Conservation (phyloP, 2,888 invertebrate genomes). For the Margaritifera margaritifera region DNA sequence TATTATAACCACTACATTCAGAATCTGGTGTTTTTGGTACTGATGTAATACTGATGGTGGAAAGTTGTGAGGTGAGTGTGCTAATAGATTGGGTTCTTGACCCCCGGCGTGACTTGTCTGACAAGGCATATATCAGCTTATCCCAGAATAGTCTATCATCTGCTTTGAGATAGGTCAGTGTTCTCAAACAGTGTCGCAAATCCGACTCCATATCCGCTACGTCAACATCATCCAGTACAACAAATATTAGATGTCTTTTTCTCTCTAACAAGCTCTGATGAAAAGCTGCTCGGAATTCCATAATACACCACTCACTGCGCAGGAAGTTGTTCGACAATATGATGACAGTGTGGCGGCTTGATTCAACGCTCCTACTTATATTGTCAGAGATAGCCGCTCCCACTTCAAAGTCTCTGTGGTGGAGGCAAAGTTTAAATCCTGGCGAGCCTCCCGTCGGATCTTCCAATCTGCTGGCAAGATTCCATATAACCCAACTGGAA, state of each 20-base stretch:
- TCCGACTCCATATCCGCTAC: slow-evolving; percentile 88
- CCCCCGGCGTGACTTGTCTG: slow-evolving; percentile 64
- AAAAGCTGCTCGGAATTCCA: slow-evolving; percentile 91
- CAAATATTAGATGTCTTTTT: slow-evolving; percentile 84
- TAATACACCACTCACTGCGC: slow-evolving; percentile 91
- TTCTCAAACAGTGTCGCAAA: slow-evolving; percentile 88
- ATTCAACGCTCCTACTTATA: slow-evolving; percentile 89
- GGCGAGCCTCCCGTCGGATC: slow-evolving; percentile 77
- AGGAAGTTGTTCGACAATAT: slow-evolving; percentile 91
- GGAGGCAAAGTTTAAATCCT: slow-evolving; percentile 76
- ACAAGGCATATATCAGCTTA: slow-evolving; percentile 88
- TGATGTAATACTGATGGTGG: no score
- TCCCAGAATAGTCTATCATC: slow-evolving; percentile 96
- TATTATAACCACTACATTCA: no score
- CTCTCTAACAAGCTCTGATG: slow-evolving; percentile 85
- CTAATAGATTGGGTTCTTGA: no score
- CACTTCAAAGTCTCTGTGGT: slow-evolving; percentile 56
- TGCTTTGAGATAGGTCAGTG: slow-evolving; percentile 87
- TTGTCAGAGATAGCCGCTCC: slow-evolving; percentile 82
- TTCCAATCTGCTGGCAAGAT: slow-evolving; percentile 86
- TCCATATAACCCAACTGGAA: slow-evolving; percentile 88
- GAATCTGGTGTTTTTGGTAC: no score
- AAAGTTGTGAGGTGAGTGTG: no score
- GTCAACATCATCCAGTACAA: slow-evolving; percentile 87
- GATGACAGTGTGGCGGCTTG: slow-evolving; percentile 88